Evolutionary conservation across 2,888 invertebrate species (phyloP), one percentile per base, ranked within the genome.

Genomic region (Carpatolechia fugitivella): DNA sequence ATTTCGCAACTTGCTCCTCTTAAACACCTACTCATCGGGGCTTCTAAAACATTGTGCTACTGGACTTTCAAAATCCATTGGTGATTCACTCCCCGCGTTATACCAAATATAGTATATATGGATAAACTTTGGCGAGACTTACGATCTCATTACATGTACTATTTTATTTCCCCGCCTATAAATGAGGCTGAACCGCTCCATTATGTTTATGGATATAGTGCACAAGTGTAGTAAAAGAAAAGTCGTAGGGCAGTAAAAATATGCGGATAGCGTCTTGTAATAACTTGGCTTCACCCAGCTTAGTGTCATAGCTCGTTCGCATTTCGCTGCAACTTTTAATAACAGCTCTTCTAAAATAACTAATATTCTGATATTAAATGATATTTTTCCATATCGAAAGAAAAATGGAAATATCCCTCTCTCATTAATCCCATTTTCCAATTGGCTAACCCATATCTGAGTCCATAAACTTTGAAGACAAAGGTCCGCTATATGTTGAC

Each of bases 61-160:
- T 6, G 11, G 7, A 6, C n/a, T 44, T 44, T 20, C 44, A 20
- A n/a, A 44, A 44, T 44, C 24, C 11, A 10, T 4, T 24, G 2
- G n/a, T 13, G 20, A 11, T 8, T n/a, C 8, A 13, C 24, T 24
- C 11, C 20, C 13, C 11, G n/a, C n/a, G n/a, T 44, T 8, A 29
- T 8, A 29, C 44, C 44, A 44, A 29, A 29, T 13, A 49, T 20
- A 14, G 7, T n/a, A 14, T 7, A 13, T 40, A 40, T 40, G 49
- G 16, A 3, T 13, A 35, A 49, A 49, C 24, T 49, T 40, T 29
- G 10, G 24, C 47, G 11, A 14, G 14, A 30, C 30, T 35, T 47
- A 31, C 29, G 50, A 20, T 50, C 36, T 50, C 50, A 50, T 50
- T 24, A 50, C 36, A 6, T 13, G 36, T 13, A 36, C 50, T 50